Percentiles rank a stretch among this genome's conserved stretches.
Conservation (phyloP, 1,140 invertebrate species). For the Sarcophaga bullata region DNA sequence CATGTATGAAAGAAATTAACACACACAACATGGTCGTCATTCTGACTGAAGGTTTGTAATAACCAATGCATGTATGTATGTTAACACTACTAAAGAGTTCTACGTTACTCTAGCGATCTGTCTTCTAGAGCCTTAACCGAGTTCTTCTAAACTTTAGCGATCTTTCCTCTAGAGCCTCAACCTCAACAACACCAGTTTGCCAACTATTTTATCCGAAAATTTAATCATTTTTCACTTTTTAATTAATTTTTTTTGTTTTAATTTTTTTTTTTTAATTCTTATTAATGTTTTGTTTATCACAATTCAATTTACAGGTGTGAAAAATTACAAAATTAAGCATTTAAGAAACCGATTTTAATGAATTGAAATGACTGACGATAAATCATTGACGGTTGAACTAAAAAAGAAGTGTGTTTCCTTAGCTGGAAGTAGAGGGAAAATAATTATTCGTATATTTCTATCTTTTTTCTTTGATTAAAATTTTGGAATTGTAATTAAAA, state of each 20-base stretch:
- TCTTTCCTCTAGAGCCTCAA: too few species aligned
- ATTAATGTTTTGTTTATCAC: neutral
- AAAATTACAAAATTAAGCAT: neutral
- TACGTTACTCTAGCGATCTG: too few species aligned
- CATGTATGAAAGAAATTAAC: too few species aligned
- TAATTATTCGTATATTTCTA: neutral
- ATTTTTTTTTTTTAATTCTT: neutral
- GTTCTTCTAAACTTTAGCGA: too few species aligned
- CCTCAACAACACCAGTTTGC: too few species aligned
- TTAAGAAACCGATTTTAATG: slow-evolving; percentile 6
- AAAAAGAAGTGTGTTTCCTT: neutral
- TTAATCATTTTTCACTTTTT: neutral
- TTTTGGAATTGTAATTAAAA: slow-evolving; percentile 2
- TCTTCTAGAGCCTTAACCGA: too few species aligned
- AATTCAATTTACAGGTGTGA: slow-evolving; percentile 37
- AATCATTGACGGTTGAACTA: neutral
- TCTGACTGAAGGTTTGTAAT: too few species aligned
- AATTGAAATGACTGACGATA: slow-evolving; percentile 37
- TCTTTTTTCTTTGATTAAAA: neutral
- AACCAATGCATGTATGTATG: too few species aligned
- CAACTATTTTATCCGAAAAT: neutral
- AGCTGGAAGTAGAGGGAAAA: neutral
- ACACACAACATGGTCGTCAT: too few species aligned
- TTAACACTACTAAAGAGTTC: too few species aligned
- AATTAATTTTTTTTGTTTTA: neutral